A percentile compares a stretch with the other conserved stretches of the same genome.
Conservation (phyloP, 1,140 invertebrate genomes). For the Apis dorsata region DNA sequence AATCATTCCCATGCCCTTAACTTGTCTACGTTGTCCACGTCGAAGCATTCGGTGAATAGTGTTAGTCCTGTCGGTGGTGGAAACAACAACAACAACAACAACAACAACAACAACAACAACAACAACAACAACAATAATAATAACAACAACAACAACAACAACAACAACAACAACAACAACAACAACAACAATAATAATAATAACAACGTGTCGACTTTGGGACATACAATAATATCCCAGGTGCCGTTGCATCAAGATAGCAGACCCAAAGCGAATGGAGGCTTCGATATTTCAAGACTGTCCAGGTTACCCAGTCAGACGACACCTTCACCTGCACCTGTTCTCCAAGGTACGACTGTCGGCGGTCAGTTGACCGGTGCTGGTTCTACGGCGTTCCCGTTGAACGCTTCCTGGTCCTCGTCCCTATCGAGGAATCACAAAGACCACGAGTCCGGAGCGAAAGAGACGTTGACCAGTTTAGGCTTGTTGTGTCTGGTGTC, state of each 20-base stretch:
- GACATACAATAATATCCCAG: slow-evolving; percentile 49
- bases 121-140: slow-evolving; percentile 19
- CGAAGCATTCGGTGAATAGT: slow-evolving; percentile 87
- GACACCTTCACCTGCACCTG: slow-evolving; percentile 75
- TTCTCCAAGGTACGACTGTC: slow-evolving; percentile 43
- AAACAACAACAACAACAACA: slow-evolving; percentile 61
- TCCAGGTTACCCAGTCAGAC: slow-evolving; percentile 75
- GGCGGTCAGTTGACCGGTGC: slow-evolving; percentile 31
- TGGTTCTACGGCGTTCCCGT: slow-evolving; percentile 68
- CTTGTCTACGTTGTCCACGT: slow-evolving; percentile 84
- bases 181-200: slow-evolving; percentile 22
- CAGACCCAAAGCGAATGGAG: slow-evolving; percentile 77
- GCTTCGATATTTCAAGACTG: slow-evolving; percentile 80
- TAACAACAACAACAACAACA: slow-evolving; percentile 60
- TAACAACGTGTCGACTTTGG: slow-evolving; percentile 49
- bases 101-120: slow-evolving; percentile 55
- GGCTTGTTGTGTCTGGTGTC: slow-evolving; percentile 92
- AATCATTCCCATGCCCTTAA: slow-evolving; percentile 83
- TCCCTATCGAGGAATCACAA: slow-evolving; percentile 78
- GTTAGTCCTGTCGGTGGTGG: slow-evolving; percentile 72
- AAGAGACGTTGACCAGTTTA: slow-evolving; percentile 91
- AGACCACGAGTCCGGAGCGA: slow-evolving; percentile 82
- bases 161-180: slow-evolving; percentile 55
- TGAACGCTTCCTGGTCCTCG: slow-evolving; percentile 81
- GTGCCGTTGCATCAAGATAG: slow-evolving; percentile 63